Evolutionary conservation across 2,888 invertebrate genomes (phyloP).

Genomic region (Polymixis flavicincta): DNA sequence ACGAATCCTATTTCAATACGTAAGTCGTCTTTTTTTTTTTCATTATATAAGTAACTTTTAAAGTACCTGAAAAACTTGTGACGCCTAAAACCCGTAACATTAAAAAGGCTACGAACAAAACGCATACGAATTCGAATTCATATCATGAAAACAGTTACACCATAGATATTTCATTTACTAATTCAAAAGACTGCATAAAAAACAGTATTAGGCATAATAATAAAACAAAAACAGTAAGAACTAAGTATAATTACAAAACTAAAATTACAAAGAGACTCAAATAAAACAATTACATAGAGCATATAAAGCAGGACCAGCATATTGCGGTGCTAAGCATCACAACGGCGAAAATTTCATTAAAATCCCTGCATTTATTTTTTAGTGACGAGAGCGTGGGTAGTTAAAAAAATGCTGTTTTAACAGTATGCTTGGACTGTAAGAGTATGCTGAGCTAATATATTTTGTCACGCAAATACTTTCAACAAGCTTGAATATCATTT

Average conservation of each 20-base stretch:
- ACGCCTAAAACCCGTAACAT: not conserved
- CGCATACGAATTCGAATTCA: too few species aligned
- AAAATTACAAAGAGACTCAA: slow-evolving; percentile 35
- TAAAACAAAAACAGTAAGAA: not conserved
- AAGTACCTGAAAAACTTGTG: not conserved
- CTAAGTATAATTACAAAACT: not conserved
- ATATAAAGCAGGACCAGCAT: slow-evolving; percentile 22
- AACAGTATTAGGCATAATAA: not conserved
- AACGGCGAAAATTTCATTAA: slow-evolving; percentile 58
- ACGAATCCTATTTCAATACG: too few species aligned
- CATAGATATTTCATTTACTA: not conserved
- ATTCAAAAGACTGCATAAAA: not conserved
- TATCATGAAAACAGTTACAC: not conserved
- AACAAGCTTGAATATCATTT: slow-evolving; percentile 25
- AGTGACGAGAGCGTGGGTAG: slow-evolving; percentile 41
- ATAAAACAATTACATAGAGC: slow-evolving; percentile 35
- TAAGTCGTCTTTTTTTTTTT: too few species aligned
- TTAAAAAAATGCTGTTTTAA: slow-evolving; percentile 54
- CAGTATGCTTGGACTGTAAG: slow-evolving; percentile 4
- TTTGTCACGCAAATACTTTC: slow-evolving; percentile 29
- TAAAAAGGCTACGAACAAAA: too few species aligned
- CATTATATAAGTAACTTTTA: too few species aligned
- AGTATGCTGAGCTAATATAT: slow-evolving; percentile 28
- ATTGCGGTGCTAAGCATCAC: slow-evolving; percentile 33
- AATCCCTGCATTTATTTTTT: slow-evolving; percentile 53